phyloP scores from a whole-genome alignment of 2,888 invertebrate species.

The Melieria crassipennis region DNA sequence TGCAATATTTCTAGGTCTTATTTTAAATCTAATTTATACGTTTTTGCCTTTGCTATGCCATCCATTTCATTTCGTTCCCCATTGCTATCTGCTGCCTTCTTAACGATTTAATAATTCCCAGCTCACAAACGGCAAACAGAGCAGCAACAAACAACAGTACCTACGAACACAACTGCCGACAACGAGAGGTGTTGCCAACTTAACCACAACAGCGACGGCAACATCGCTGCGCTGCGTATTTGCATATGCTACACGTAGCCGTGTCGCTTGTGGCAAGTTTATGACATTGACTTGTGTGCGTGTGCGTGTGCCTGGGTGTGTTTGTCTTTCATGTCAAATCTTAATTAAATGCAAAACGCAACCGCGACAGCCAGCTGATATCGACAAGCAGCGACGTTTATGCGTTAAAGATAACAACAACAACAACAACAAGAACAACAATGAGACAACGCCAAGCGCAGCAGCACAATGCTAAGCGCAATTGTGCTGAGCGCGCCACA shows the following conservation, averaged over 20 bases:
- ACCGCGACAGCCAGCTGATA: conserved; percentile 13
- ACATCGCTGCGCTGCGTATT: background rate
- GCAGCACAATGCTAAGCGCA: background rate
- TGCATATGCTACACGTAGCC: background rate
- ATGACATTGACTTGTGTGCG: background rate
- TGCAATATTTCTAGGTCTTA: too few relatives aligned
- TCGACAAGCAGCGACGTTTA: conserved; percentile 25
- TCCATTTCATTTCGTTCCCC: too few relatives aligned
- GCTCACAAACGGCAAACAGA: background rate
- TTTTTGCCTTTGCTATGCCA: too few relatives aligned
- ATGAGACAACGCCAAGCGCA: background rate
- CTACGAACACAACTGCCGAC: background rate
- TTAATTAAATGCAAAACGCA: conserved; percentile 37
- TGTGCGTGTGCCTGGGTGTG: background rate
- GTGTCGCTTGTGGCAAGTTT: background rate
- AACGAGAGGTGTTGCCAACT: conserved; percentile 6
- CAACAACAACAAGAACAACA: conserved; percentile 21
- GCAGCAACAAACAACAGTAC: background rate
- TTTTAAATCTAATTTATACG: too few relatives aligned
- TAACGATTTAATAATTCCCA: background rate
- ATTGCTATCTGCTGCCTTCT: too few relatives aligned
- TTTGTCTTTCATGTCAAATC: conserved; percentile 30
- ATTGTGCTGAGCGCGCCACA: background rate
- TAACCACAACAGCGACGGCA: background rate
- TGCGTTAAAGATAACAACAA: conserved; percentile 10